A percentile compares a stretch with the other conserved stretches of the same genome.
These are phyloP conservation scores for Sphecodes monilicornis DNA, from an alignment of 2,888 invertebrate species.

Conservation along the genomic window DNA sequence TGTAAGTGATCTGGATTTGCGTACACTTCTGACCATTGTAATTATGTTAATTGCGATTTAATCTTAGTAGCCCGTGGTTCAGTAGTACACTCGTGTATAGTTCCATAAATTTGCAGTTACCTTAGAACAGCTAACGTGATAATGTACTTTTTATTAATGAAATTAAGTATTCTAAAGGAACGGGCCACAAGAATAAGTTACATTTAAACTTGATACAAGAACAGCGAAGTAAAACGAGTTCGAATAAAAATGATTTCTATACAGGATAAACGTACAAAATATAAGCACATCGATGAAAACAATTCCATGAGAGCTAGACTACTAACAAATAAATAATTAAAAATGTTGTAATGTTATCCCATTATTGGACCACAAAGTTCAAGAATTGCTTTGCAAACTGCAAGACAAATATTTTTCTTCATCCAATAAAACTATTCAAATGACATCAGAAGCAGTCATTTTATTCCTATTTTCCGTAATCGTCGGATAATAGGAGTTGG, in stretches of 20 bases:
- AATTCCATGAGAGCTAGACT: no score
- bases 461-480: no score
- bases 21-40: neutral
- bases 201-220: neutral
- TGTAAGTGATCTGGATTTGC: neutral
- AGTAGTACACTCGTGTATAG: neutral
- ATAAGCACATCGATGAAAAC: no score
- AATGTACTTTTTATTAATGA: neutral
- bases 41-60: slow-evolving; percentile 4
- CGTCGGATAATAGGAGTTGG: no score
- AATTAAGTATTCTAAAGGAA: neutral
- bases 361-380: no score
- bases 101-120: neutral
- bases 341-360: no score
- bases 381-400: no score
- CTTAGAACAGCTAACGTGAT: neutral
- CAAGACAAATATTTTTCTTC: no score
- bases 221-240: neutral
- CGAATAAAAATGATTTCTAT: neutral
- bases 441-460: no score
- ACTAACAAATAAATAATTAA: no score
- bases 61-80: neutral
- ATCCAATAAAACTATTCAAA: no score
- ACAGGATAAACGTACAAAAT: no score
- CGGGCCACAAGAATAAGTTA: neutral